Conservation (phyloP, 2,888 invertebrate genomes). For the Netelia virgata region DNA sequence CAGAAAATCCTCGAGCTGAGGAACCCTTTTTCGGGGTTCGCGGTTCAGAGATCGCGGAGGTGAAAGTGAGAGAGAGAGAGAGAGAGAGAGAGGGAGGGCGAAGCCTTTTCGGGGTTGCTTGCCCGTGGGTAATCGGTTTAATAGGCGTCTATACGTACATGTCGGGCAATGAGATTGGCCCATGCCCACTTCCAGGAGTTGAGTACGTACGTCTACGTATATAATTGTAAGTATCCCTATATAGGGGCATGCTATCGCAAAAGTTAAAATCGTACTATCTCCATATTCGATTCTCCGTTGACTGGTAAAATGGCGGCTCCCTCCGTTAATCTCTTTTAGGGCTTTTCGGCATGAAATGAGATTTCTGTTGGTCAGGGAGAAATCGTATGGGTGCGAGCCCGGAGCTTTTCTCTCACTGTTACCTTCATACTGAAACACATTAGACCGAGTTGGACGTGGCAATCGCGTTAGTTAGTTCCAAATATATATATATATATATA, state of each 20-base stretch:
- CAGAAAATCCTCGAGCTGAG: slow-evolving; percentile 1
- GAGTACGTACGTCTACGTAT: slow-evolving; percentile 10
- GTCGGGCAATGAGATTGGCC: slow-evolving; percentile 66
- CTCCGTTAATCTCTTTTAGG: slow-evolving; percentile 81
- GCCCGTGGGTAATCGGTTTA: slow-evolving; percentile 83
- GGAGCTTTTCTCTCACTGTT: slow-evolving; percentile 72
- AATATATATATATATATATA: slow-evolving; percentile 1
- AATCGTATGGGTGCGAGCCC: slow-evolving; percentile 73
- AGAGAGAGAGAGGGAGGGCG: slow-evolving; percentile 48
- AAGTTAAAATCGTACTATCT: slow-evolving; percentile 80
- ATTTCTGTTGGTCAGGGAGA: slow-evolving; percentile 78
- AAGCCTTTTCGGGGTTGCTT: slow-evolving; percentile 77
- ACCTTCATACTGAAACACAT: slow-evolving; percentile 28
- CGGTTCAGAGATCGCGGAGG: background rate
- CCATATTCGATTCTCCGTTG: slow-evolving; percentile 67
- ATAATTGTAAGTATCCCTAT: background rate
- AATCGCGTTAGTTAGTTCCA: slow-evolving; percentile 52
- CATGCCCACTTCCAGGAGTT: slow-evolving; percentile 55
- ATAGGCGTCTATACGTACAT: slow-evolving; percentile 75
- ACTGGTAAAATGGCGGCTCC: slow-evolving; percentile 78
- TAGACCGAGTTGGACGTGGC: slow-evolving; percentile 51
- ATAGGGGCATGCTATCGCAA: slow-evolving; percentile 72
- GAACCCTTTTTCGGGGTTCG: slow-evolving; percentile 73
- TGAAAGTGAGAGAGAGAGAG: background rate
- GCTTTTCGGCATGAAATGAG: slow-evolving; percentile 82